Percentiles rank a stretch among this genome's conserved stretches.
phyloP scores from a whole-genome alignment of 2,888 invertebrate genomes.

The Zele albiditarsus region DNA sequence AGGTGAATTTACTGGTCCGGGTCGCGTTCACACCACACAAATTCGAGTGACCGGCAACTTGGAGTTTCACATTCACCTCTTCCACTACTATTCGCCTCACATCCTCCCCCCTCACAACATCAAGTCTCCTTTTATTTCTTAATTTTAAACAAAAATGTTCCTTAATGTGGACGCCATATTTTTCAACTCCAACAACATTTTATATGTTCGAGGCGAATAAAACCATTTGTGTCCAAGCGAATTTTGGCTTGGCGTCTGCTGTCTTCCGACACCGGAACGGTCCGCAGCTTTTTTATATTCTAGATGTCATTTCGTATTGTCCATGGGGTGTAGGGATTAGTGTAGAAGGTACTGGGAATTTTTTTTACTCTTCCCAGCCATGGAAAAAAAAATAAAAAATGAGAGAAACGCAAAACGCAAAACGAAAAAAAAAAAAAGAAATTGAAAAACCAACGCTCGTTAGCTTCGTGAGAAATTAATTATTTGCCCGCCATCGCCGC shows the following conservation, averaged over 20 bases:
- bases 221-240: too few species aligned
- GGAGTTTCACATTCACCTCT: conserved; percentile 50
- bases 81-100: conserved; percentile 27
- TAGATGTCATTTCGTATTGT: conserved; percentile 63
- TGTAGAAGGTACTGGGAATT: background rate
- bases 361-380: background rate
- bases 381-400: background rate
- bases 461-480: conserved; percentile 73
- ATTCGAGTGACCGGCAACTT: conserved; percentile 69
- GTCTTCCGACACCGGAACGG: conserved; percentile 53
- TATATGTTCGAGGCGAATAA: too few species aligned
- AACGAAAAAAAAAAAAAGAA: conserved; percentile 42
- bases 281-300: conserved; percentile 57
- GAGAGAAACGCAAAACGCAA: conserved; percentile 49
- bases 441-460: conserved; percentile 68
- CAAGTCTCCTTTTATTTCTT: conserved; percentile 32
- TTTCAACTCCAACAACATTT: too few species aligned
- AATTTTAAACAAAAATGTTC: too few species aligned
- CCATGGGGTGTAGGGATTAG: conserved; percentile 47
- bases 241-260: conserved; percentile 49
- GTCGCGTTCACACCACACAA: conserved; percentile 72
- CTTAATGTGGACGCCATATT: too few species aligned
- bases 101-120: conserved; percentile 40
- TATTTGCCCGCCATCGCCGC: conserved; percentile 69
- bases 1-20: conserved; percentile 71